Evolutionary conservation across 2,888 invertebrate genomes (phyloP).

Genomic region (Pomacea canaliculata): DNA sequence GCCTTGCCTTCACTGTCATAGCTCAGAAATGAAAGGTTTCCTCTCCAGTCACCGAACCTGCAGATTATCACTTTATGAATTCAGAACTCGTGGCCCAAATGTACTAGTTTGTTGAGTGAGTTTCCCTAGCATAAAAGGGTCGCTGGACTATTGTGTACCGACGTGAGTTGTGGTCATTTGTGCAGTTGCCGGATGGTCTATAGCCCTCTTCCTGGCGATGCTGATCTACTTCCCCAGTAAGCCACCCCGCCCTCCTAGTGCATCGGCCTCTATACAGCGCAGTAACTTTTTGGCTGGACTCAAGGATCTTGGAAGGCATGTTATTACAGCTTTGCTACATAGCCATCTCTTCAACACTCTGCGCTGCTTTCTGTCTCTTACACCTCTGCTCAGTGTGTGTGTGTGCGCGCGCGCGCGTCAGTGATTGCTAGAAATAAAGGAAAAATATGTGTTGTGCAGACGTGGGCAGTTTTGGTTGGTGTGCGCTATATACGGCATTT

Average conservation of each 20-base stretch:
- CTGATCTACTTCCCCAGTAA: slow-evolving; percentile 55
- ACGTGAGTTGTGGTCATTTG: neutral
- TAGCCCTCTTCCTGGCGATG: slow-evolving; percentile 35
- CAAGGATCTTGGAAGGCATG: slow-evolving; percentile 37
- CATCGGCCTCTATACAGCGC: slow-evolving; percentile 45
- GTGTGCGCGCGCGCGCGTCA: too few species aligned
- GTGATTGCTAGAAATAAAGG: neutral
- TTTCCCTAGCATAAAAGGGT: too few species aligned
- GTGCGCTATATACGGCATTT: slow-evolving; percentile 15
- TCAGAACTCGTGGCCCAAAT: too few species aligned
- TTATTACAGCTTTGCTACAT: neutral
- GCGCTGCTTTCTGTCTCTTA: neutral
- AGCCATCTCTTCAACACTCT: neutral
- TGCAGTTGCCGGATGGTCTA: slow-evolving; percentile 32
- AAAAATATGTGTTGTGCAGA: neutral
- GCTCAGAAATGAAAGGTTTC: too few species aligned
- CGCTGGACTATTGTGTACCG: too few species aligned
- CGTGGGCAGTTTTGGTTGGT: slow-evolving; percentile 26
- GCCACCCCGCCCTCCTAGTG: slow-evolving; percentile 55
- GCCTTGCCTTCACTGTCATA: too few species aligned
- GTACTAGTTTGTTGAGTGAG: too few species aligned
- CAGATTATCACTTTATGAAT: too few species aligned
- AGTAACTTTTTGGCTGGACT: slow-evolving; percentile 46
- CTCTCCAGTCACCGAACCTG: too few species aligned
- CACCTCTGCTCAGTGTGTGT: neutral